Evolutionary conservation across 1,140 invertebrate species (phyloP).

Genomic region (Lepeophtheirus salmonis): DNA sequence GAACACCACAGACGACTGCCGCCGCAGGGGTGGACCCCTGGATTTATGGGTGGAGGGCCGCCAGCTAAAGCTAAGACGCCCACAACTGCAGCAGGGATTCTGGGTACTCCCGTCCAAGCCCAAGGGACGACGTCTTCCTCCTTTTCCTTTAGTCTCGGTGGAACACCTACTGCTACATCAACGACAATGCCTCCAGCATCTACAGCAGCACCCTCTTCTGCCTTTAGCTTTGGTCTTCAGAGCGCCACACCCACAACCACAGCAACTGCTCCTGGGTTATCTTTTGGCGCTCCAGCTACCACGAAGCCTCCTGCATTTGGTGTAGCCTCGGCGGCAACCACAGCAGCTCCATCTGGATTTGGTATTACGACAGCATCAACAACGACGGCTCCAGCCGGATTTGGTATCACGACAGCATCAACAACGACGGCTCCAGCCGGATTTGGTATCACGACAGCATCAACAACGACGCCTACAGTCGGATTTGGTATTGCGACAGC

Average conservation of each 20-base stretch:
- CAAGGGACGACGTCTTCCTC: neutral
- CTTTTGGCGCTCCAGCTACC: neutral
- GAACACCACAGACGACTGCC: constrained; percentile 9
- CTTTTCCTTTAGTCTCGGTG: neutral
- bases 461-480: neutral
- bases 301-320: neutral
- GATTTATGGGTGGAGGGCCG: neutral
- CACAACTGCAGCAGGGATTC: neutral
- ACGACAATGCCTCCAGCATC: neutral
- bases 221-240: neutral
- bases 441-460: neutral
- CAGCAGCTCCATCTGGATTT: neutral
- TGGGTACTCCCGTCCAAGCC: neutral
- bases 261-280: neutral
- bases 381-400: neutral
- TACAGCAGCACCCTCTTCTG: neutral
- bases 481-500: neutral
- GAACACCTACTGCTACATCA: neutral
- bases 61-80: neutral
- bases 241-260: neutral
- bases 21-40: neutral
- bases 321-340: neutral
- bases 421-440: too few species aligned
- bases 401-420: neutral
- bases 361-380: neutral